Percentiles rank a stretch among this genome's conserved stretches.
phyloP scores from a whole-genome alignment of 1,140 invertebrate genomes.

The Aphelinus atriplicis region DNA sequence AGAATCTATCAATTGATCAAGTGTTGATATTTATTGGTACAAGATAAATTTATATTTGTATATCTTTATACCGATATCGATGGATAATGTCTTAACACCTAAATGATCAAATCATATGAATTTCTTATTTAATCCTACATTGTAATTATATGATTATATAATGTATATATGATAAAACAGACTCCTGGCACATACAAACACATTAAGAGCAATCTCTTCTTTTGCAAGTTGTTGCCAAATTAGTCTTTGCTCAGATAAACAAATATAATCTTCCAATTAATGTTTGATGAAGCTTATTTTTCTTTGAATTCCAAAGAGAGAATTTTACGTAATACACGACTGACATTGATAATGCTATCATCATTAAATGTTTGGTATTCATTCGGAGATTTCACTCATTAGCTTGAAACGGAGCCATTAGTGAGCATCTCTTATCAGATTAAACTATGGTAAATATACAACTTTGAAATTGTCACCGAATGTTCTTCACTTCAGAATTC shows the following conservation, averaged over 20 bases:
- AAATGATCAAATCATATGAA: background rate
- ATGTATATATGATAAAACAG: no score
- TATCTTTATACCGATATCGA: background rate
- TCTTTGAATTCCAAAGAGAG: slow-evolving; percentile 12
- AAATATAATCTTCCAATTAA: background rate
- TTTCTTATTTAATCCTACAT: no score
- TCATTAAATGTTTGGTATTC: slow-evolving; percentile 1
- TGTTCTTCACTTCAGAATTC: no score
- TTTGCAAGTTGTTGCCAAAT: no score
- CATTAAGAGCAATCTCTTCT: background rate
- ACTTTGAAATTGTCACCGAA: no score
- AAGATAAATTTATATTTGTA: background rate
- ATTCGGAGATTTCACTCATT: background rate
- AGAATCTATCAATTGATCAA: slow-evolving; percentile 1
- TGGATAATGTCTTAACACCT: background rate
- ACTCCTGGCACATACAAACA: background rate
- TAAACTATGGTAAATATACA: no score
- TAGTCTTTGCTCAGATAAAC: slow-evolving; percentile 18
- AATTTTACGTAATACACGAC: slow-evolving; percentile 4
- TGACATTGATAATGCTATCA: background rate
- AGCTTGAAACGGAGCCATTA: no score
- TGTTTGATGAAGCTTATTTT: slow-evolving; percentile 4
- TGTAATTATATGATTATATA: no score
- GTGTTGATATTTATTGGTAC: background rate
- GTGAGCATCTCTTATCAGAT: no score